Evolutionary conservation across 2,888 invertebrate genomes (phyloP), one percentile per base, ranked within the genome.

Genomic region (Hipparchia sbordonii): DNA sequence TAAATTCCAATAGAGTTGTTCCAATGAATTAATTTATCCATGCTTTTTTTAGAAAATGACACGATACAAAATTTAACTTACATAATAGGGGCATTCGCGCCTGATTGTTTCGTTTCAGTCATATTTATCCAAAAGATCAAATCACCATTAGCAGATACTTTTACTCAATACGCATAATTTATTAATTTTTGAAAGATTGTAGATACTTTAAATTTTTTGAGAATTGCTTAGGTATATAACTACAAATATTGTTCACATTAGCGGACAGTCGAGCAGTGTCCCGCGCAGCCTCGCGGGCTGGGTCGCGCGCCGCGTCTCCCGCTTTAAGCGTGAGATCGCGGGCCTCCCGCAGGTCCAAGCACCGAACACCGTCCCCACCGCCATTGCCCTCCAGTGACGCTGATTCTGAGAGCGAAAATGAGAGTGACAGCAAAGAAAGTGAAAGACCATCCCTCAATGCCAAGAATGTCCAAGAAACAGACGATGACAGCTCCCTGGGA

Each of bases 271-370:
- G 93, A 6, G 80, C 88, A 2, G 83, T 82, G 39, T 93, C 93
- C 1, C 94, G 95, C 39, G 91, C 93, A 0, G 88, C 94, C 1
- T 96, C 96, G 0, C 94, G 96, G 45, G 89, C 94, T 0, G 95
- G 95, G 5, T 96, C 96, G 6, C 95, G 96, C 7, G 95, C 96
- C 2, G 94, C 95, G 0, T 96, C 96, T 0, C 96, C 96, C 0
- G 95, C 97, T 0, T 94, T 95, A 74, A 97, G 97, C 81, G 82
- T 95, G 68, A 95, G 96, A 77, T 96, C 96, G 3, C 95, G 96
- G 52, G 95, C 96, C 78, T 97, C 97, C 0, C 93, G 96, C 0
- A 88, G 93, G 66, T 78, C 82, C 48, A 82, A 91, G 72, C 90
- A 87, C 70, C 89, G 92, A 71, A 85, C 92, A 23, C 92, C 92